Percentiles rank a stretch among this genome's conserved stretches.
Evolutionary conservation across 2,888 invertebrate species (phyloP).

Genomic region (Argyra leucocephala): DNA sequence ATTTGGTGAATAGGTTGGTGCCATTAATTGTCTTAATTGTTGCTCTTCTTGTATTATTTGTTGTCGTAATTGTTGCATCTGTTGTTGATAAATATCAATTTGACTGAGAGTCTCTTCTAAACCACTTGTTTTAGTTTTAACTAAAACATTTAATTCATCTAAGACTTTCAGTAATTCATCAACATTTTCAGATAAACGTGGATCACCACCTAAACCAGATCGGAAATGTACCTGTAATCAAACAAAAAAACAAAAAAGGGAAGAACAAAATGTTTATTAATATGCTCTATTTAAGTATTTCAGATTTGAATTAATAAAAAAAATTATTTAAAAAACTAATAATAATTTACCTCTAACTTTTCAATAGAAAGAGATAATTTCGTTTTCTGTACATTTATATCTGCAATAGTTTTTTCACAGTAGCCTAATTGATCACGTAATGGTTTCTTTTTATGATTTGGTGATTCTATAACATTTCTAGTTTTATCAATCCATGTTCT

Average conservation of each 20-base stretch:
- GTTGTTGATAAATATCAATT: constrained; percentile 78
- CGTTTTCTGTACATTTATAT: constrained; percentile 79
- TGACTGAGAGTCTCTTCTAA: constrained; percentile 70
- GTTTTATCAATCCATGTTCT: constrained; percentile 84
- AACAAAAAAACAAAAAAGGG: constrained; percentile 13
- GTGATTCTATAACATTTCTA: constrained; percentile 62
- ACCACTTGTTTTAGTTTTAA: constrained; percentile 43
- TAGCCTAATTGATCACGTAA: constrained; percentile 76
- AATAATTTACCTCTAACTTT: constrained; percentile 66
- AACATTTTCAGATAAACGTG: constrained; percentile 62
- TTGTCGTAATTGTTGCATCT: constrained; percentile 73
- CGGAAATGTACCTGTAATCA: constrained; percentile 70
- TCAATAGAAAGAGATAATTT: constrained; percentile 82
- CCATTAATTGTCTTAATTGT: constrained; percentile 70
- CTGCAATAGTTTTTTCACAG: constrained; percentile 77
- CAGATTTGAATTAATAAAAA: too few relatives aligned
- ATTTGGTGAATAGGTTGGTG: constrained; percentile 72
- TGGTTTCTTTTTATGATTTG: constrained; percentile 77
- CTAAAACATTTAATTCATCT: constrained; percentile 46
- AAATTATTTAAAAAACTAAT: neutral
- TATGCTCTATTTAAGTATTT: too few relatives aligned
- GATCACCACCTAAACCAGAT: constrained; percentile 71
- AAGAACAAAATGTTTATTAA: neutral
- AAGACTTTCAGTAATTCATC: constrained; percentile 60
- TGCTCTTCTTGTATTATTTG: constrained; percentile 81